Evolutionary conservation across 2,888 invertebrate genomes (phyloP).

Genomic region (Peribatodes rhomboidaria): DNA sequence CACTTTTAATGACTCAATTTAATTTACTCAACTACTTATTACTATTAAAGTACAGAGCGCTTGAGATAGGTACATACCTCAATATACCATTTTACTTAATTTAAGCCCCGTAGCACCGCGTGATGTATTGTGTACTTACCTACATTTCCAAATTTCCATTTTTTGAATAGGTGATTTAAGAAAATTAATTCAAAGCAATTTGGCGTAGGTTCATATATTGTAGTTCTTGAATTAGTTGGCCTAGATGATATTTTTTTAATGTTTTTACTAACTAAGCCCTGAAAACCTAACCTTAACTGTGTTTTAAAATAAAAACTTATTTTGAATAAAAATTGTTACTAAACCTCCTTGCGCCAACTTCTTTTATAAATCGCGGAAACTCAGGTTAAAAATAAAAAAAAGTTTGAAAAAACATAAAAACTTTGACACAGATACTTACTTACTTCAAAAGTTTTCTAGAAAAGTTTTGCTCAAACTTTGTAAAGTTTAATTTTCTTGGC

Average conservation of each 20-base stretch:
- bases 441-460: constrained; percentile 58
- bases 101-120: not conserved
- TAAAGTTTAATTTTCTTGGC: constrained; percentile 50
- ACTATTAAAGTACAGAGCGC: too few species aligned
- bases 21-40: too few species aligned
- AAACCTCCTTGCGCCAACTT: constrained; percentile 22
- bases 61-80: not conserved
- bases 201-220: too few species aligned
- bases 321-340: not conserved
- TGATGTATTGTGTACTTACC: not conserved
- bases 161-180: not conserved
- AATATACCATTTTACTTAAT: not conserved
- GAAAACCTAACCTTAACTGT: not conserved
- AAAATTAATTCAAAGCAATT: too few species aligned
- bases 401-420: constrained; percentile 51
- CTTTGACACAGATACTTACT: constrained; percentile 57
- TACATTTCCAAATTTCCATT: not conserved
- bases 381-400: constrained; percentile 52
- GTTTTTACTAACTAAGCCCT: too few species aligned
- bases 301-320: not conserved
- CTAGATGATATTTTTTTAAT: too few species aligned
- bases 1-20: too few species aligned
- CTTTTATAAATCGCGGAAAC: constrained; percentile 19
- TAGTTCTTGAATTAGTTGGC: too few species aligned
- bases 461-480: constrained; percentile 60